These are phyloP conservation scores for Trachemys scripta DNA, from an alignment of 2,113 vertebrate genomes.

Conservation along the genomic window DNA sequence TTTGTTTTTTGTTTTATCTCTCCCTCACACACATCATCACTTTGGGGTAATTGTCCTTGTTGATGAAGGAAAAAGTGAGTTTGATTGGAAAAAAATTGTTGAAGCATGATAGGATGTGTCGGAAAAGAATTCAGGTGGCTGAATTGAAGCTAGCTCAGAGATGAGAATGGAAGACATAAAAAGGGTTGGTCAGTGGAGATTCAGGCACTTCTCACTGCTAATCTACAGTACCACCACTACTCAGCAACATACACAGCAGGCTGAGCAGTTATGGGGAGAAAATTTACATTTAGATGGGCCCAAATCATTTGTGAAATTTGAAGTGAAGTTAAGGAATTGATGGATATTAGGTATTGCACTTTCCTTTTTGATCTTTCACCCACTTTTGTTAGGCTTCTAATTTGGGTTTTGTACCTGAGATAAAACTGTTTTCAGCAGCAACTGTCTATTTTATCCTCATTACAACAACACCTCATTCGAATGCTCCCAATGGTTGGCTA, in stretches of 20 bases:
- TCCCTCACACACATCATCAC: background rate
- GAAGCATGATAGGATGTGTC: background rate
- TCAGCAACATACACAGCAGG: background rate
- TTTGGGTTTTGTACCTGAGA: background rate
- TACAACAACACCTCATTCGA: background rate
- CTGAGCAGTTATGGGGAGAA: background rate
- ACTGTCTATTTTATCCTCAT: background rate
- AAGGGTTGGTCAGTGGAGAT: background rate
- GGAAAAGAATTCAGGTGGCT: constrained; percentile 16
- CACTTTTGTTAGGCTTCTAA: background rate
- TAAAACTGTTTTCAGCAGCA: constrained; percentile 8
- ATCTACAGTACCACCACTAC: background rate
- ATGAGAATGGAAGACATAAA: background rate
- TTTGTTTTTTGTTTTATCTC: constrained; percentile 41
- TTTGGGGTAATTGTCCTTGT: constrained; percentile 41
- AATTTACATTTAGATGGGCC: background rate
- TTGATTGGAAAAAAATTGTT: constrained; percentile 19
- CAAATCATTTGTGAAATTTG: background rate
- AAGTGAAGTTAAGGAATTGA: background rate
- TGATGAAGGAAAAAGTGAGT: constrained; percentile 37
- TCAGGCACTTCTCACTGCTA: background rate
- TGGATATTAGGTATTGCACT: background rate
- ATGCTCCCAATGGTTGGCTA: background rate
- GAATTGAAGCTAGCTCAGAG: background rate
- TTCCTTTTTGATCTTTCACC: background rate